These are phyloP conservation scores for Sinocyclocheilus rhinocerous DNA, from an alignment of 2,113 vertebrate species.

Conservation along the genomic window DNA sequence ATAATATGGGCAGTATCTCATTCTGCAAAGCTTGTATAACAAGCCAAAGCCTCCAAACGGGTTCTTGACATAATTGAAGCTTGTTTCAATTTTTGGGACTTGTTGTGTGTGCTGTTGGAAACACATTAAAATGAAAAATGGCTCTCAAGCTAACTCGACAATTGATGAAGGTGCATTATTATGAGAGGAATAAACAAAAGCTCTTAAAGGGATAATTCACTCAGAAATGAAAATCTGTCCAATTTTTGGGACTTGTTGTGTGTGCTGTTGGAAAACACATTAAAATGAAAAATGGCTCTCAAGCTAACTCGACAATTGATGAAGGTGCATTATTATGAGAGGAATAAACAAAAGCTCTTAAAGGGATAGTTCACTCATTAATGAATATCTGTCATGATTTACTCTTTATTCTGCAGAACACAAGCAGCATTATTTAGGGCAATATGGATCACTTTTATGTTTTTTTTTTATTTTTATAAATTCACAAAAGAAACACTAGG, in stretches of 20 bases:
- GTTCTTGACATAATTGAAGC: constrained; percentile 7
- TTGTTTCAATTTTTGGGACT: constrained; percentile 14
- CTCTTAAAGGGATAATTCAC: not conserved
- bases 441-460: not conserved
- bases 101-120: not conserved
- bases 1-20: not conserved
- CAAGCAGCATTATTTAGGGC: not conserved
- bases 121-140: not conserved
- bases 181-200: constrained; percentile 17
- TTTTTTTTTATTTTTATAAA: not conserved
- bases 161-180: constrained; percentile 25
- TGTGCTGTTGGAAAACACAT: constrained; percentile 24
- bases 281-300: constrained; percentile 1
- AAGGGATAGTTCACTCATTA: not conserved
- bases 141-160: not conserved
- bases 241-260: too few species aligned
- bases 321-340: constrained; percentile 10
- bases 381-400: constrained; percentile 9
- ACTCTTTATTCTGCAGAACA: not conserved
- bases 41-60: constrained; percentile 14
- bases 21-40: constrained; percentile 14
- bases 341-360: constrained; percentile 18
- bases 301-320: constrained; percentile 11
- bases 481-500: too few species aligned
- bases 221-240: constrained; percentile 7